phyloP scores from a whole-genome alignment of 2,888 invertebrate genomes.

The Epinotia ramella region DNA sequence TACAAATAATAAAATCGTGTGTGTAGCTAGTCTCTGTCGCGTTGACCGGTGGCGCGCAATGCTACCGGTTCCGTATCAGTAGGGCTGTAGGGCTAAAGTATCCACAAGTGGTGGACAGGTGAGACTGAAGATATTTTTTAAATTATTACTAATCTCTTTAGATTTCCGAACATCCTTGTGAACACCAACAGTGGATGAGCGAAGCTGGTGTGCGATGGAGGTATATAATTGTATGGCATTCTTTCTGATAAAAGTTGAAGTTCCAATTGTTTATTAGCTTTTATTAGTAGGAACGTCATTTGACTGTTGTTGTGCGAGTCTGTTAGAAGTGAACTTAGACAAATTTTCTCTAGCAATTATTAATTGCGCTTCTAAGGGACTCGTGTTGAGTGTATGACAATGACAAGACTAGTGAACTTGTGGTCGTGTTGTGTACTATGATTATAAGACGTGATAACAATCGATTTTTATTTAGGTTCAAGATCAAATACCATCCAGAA shows the following conservation, averaged over 20 bases:
- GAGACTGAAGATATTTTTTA: conserved; percentile 83
- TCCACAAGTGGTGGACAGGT: conserved; percentile 83
- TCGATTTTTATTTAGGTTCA: conserved; percentile 91
- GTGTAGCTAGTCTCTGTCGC: conserved; percentile 83
- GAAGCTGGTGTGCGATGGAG: conserved; percentile 32
- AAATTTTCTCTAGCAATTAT: neutral
- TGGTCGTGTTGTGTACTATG: conserved; percentile 32
- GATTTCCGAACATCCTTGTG: conserved; percentile 58
- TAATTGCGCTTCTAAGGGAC: conserved; percentile 31
- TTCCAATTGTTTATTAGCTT: conserved; percentile 1
- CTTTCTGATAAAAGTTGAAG: conserved; percentile 15
- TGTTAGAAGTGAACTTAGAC: conserved; percentile 30
- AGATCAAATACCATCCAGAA: conserved; percentile 99
- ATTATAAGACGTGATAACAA: conserved; percentile 25
- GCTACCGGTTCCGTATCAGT: conserved; percentile 84
- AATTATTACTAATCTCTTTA: conserved; percentile 76
- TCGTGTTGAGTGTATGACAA: conserved; percentile 34
- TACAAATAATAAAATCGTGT: conserved; percentile 77
- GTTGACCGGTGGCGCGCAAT: conserved; percentile 86
- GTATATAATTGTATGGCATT: conserved; percentile 31
- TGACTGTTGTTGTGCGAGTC: conserved; percentile 37
- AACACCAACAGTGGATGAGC: conserved; percentile 42
- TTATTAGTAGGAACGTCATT: conserved; percentile 28
- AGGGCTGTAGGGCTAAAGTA: conserved; percentile 79
- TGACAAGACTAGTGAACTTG: conserved; percentile 24